These are phyloP conservation scores for Leptinotarsa peninsularis DNA, from an alignment of 2,888 invertebrate species.

Conservation along the genomic window DNA sequence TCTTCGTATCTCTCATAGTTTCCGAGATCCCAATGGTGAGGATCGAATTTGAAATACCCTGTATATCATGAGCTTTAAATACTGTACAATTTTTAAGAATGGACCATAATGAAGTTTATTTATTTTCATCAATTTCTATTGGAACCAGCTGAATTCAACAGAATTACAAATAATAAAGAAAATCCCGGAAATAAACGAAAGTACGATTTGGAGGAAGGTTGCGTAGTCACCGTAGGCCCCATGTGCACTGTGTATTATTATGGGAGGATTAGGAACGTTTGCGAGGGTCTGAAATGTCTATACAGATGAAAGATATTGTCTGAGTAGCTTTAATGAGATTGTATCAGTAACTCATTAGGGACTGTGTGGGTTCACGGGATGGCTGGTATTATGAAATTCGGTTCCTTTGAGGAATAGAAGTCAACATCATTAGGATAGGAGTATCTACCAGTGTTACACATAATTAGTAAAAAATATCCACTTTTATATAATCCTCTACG, in stretches of 20 bases:
- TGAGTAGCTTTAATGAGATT: slow-evolving; percentile 58
- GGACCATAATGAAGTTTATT: background rate
- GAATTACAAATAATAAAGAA: background rate
- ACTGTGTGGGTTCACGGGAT: slow-evolving; percentile 50
- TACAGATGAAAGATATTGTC: slow-evolving; percentile 58
- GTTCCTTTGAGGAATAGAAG: background rate
- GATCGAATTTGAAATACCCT: too few species aligned
- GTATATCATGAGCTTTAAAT: too few species aligned
- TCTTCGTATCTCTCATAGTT: too few species aligned
- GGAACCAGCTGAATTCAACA: background rate
- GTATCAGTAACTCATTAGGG: slow-evolving; percentile 61
- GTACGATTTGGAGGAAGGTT: slow-evolving; percentile 22
- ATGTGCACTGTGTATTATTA: slow-evolving; percentile 50
- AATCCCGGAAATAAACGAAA: background rate
- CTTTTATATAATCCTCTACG: too few species aligned
- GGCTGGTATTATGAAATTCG: slow-evolving; percentile 28
- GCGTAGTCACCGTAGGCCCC: slow-evolving; percentile 42
- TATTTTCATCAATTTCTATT: background rate
- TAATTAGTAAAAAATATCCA: too few species aligned
- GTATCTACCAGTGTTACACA: background rate
- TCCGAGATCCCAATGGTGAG: too few species aligned
- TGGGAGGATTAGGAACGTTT: slow-evolving; percentile 54
- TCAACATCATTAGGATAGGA: background rate
- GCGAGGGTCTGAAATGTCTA: slow-evolving; percentile 58
- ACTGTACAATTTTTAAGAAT: background rate